Evolutionary conservation across 1,140 invertebrate genomes (phyloP).

Genomic region (Conus betulinus): DNA sequence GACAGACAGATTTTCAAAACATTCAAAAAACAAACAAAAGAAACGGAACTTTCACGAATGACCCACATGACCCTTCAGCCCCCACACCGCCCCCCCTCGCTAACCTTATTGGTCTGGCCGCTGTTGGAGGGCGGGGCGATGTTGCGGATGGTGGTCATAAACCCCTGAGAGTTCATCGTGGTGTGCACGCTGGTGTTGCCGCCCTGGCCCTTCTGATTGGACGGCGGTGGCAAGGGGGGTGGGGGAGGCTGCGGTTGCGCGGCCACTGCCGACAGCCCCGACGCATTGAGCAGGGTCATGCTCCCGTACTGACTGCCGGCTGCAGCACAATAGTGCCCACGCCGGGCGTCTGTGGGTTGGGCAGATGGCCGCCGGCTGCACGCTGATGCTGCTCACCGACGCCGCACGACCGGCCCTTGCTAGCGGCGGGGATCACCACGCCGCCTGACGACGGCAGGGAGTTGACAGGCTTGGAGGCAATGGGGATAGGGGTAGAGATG

Average conservation of each 20-base stretch:
- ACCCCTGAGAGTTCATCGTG: conserved; percentile 33
- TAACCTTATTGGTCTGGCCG: conserved; percentile 7
- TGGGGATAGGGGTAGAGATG: conserved; percentile 67
- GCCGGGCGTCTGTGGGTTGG: conserved; percentile 42
- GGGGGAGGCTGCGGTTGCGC: not conserved
- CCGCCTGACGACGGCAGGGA: conserved; percentile 45
- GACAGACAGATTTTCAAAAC: too few species aligned
- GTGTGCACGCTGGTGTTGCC: conserved; percentile 22
- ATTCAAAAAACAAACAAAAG: too few species aligned
- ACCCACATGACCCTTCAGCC: too few species aligned
- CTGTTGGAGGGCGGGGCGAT: conserved; percentile 31
- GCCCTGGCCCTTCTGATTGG: not conserved
- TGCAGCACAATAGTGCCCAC: conserved; percentile 43
- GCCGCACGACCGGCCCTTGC: conserved; percentile 32
- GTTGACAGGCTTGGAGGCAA: conserved; percentile 79
- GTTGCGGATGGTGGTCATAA: conserved; percentile 43
- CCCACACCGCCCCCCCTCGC: not conserved
- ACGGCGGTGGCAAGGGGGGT: not conserved
- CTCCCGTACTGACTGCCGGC: conserved; percentile 43
- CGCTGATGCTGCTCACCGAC: conserved; percentile 48
- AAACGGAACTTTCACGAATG: too few species aligned
- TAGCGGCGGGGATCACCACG: not conserved
- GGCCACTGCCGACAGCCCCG: conserved; percentile 30
- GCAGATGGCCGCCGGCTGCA: conserved; percentile 53
- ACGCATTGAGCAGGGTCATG: conserved; percentile 50